Evolutionary conservation across 1,140 invertebrate genomes (phyloP), one percentile per base, ranked within the genome.

Genomic region (Nasonia longicornis): DNA sequence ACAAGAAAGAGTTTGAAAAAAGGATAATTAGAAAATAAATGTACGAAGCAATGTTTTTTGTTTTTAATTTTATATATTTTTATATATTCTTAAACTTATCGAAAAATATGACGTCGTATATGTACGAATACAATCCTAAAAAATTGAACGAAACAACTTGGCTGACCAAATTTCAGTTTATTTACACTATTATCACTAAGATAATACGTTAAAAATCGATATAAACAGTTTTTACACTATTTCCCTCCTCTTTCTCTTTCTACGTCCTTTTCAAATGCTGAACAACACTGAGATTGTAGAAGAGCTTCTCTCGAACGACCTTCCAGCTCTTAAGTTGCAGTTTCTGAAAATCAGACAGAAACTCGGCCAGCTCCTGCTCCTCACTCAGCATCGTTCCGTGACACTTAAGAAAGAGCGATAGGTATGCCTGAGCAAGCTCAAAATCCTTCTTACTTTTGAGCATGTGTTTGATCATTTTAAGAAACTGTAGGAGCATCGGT

Each of bases 391-490:
- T 86, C 69, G 93, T 92, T 2, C 94, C 94, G 87, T 98, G 97
- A 42, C 94, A 93, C 90, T 98, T 98, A 14, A 99, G 88, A 91
- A 98, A 99, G 22, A 98, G 91, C 73, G 93, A 94, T n/a, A 99
- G 91, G 91, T 98, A 99, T 1, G 97, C 94, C 88, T 98, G 96
- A 0, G 94, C 94, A n/a, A 98, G 89, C 92, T 99, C 98, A 91
- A 97, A 99, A 90, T 98, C 93, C 83, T 89, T 93, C 85, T 96
- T 96, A 3, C 92, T 95, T 80, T 93, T 90, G 2, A 99, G 91
- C 90, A 96, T 94, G 77, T 89, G 90, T 64, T 93, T 89, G 10
- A 99, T 89, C 88, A 97, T 93, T 86, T 94, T 92, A 45, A 99
- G 89, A 91, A 98, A 99, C 82, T 95, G 93, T 48, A 93, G 86